These are phyloP conservation scores for Chrysolina americana DNA, from an alignment of 2,888 invertebrate species.

Conservation along the genomic window DNA sequence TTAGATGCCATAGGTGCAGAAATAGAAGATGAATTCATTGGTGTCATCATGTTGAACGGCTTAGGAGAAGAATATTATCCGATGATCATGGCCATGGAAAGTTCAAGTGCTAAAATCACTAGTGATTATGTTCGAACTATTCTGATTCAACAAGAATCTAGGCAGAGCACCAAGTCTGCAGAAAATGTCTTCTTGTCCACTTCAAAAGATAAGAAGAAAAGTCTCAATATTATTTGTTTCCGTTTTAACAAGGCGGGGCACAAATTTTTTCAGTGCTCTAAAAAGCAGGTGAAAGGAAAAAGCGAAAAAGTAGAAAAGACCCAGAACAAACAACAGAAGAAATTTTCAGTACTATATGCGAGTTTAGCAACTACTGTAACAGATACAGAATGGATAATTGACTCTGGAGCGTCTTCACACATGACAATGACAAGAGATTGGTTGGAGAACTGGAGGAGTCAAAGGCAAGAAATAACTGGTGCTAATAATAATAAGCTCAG, in stretches of 20 bases:
- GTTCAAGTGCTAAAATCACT: slow-evolving; percentile 31
- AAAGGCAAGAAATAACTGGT: not conserved
- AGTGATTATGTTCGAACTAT: slow-evolving; percentile 19
- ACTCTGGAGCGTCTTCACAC: not conserved
- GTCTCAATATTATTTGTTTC: not conserved
- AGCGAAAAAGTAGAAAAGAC: not conserved
- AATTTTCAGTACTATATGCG: not conserved
- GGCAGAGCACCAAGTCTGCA: not conserved
- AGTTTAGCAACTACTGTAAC: not conserved
- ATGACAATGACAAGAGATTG: not conserved
- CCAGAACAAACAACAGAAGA: not conserved
- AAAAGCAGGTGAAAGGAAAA: not conserved
- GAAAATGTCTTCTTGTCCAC: not conserved
- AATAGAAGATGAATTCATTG: slow-evolving; percentile 32
- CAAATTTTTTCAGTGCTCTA: not conserved
- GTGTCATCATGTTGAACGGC: slow-evolving; percentile 33
- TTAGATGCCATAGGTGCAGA: slow-evolving; percentile 13
- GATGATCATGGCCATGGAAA: slow-evolving; percentile 41
- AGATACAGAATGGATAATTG: not conserved
- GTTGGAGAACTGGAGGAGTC: not conserved
- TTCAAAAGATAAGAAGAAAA: not conserved
- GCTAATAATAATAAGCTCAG: not conserved
- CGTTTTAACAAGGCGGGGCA: not conserved
- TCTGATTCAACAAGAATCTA: not conserved
- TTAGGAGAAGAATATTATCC: slow-evolving; percentile 37